Base-by-base conservation (phyloP, 2,113 vertebrate genomes). In the Poeciliopsis occidentalis region DNA sequence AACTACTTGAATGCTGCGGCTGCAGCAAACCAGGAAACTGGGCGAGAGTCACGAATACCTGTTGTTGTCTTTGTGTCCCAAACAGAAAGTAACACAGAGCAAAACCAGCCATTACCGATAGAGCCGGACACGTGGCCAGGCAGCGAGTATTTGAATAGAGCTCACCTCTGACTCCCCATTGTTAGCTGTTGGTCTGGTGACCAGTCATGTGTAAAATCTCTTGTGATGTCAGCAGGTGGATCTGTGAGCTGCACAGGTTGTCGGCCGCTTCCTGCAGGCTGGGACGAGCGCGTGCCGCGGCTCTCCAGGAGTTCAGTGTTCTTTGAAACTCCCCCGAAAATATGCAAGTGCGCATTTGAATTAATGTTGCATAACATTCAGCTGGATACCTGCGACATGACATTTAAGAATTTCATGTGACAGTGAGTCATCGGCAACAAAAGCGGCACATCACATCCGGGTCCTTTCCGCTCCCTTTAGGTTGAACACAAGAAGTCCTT, bases 71-170 rank as follows among this genome's bases (percentile, higher is more conserved):
- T n/a, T 41, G 51, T 57, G 22, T 78, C 64, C 32, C 39, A 47
- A 71, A 65, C 24, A 62, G 54, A 57, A 69, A 72, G 32, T 4
- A 76, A 30, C 54, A 26, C 60, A 47, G 32, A 39, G 64, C 22
- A 62, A 81, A 82, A 79, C 79, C 41, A 39, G 61, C 68, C 41
- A 64, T 78, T 26, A 39, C 66, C 32, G n/a, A 4, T 37, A 64
- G 66, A 37, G 65, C 32, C 26, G 32, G 44, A 70, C 39, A 44
- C 31, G 29, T 54, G 60, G 72, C 68, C 27, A 13, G 32, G 73
- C 13, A 19, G 73, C 19, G 44, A 29, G 39, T 70, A 44, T 65
- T 57, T 75, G 64, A 69, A 78, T 65, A 32, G 63, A 60, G 39
- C 44, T 64, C 44, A 44, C 67, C 32, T 51, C 60, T 41, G 19